A percentile compares a stretch with the other conserved stretches of the same genome.
phyloP scores from a whole-genome alignment of 2,797 vertebrate genomes.

The Oceanodroma leucorhoa region DNA sequence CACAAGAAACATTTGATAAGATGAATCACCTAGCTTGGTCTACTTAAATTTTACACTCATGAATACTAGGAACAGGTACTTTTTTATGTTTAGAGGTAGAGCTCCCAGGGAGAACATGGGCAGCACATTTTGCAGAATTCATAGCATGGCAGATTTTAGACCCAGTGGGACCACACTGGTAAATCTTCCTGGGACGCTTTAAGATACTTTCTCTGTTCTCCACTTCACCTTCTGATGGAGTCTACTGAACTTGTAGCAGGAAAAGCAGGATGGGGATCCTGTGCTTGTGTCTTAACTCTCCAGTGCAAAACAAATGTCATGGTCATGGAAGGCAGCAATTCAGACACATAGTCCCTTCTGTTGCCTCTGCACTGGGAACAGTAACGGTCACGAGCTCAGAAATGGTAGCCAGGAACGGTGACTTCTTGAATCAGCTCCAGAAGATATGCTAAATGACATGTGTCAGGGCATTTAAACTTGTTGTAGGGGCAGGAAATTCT shows the following conservation, averaged over 20 bases:
- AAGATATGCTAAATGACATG: neutral
- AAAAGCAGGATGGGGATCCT: neutral
- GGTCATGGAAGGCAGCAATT: neutral
- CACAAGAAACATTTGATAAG: neutral
- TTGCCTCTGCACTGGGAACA: neutral
- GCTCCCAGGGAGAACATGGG: neutral
- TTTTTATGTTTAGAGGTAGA: neutral
- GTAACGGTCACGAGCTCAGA: neutral
- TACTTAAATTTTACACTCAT: neutral
- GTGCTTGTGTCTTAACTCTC: neutral
- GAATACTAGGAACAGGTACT: neutral
- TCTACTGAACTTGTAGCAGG: neutral
- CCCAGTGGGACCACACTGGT: neutral
- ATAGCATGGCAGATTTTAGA: neutral
- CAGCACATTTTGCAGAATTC: neutral
- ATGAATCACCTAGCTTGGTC: neutral
- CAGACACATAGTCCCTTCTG: neutral
- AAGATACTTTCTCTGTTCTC: neutral
- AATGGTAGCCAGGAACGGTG: neutral
- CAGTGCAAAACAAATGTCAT: neutral
- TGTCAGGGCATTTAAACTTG: neutral
- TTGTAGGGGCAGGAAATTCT: neutral
- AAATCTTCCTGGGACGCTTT: neutral
- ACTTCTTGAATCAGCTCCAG: neutral
- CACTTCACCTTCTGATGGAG: neutral